These are phyloP conservation scores for Lerista edwardsae DNA, from an alignment of 2,797 vertebrate species.

Conservation along the genomic window DNA sequence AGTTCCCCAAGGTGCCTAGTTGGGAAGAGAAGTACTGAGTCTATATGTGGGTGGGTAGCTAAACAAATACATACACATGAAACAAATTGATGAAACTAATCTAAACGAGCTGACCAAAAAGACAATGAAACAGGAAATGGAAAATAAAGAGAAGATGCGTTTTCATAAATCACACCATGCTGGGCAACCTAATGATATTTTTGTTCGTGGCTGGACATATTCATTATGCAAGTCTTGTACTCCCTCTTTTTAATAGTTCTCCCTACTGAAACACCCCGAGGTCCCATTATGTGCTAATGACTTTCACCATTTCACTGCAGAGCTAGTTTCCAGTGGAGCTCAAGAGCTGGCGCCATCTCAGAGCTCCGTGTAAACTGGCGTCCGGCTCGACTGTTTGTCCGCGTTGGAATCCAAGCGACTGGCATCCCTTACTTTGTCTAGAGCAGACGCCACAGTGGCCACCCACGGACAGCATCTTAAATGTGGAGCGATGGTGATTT, in stretches of 20 bases:
- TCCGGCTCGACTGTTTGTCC: constrained; percentile 18
- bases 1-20: not conserved
- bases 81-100: not conserved
- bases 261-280: constrained; percentile 6
- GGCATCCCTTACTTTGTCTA: not conserved
- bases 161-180: not conserved
- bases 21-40: not conserved
- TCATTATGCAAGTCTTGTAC: not conserved
- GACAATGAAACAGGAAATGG: not conserved
- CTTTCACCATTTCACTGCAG: constrained; percentile 25
- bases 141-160: fast-evolving
- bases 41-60: too few species aligned
- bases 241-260: not conserved
- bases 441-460: not conserved
- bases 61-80: too few species aligned
- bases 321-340: not conserved
- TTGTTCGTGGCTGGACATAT: not conserved
- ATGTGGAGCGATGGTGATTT: constrained; percentile 56
- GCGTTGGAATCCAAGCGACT: constrained; percentile 6
- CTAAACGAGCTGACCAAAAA: constrained; percentile 14
- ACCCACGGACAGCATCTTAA: constrained; percentile 43
- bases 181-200: not conserved
- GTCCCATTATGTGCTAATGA: constrained; percentile 18
- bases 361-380: constrained; percentile 18
- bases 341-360: constrained; percentile 30